Evolutionary conservation across 2,797 vertebrate species (phyloP), one percentile per base, ranked within the genome.

Genomic region (Synanceia verrucosa): DNA sequence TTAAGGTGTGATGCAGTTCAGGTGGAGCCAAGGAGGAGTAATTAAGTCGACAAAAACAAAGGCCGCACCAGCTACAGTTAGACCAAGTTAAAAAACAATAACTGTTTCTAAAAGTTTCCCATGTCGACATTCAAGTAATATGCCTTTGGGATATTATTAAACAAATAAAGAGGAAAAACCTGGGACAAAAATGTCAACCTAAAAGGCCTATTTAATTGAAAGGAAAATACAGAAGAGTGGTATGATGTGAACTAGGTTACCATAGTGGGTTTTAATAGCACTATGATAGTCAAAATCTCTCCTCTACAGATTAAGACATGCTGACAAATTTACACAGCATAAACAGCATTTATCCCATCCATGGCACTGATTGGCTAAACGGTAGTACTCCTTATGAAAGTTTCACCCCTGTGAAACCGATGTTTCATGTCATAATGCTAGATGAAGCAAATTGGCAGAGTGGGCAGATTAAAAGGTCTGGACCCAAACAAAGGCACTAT

Each of bases 41-140:
- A 86, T 88, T 83, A 88, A 72, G 46, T 66, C 16, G 18, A 76
- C 58, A 70, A 77, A 83, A 82, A 80, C 56, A 75, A 71, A 73
- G 55, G 36, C 52, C 0, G 16, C 0, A 2, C 31, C 3, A 9
- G 59, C 41, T 72, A 21, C 37, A 53, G 51, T 71, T 50, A 48
- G 37, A 64, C 19, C 64, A 43, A 57, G 63, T 66, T 83, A 73
- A 76, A 83, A 78, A 79, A 69, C 75, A 81, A 79, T 77, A 79
- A 76, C 57, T 36, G 36, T 51, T 62, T 65, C 68, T 68, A 59
- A 84, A 76, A 55, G 43, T 68, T 66, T 37, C 56, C 78, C 66
- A 10, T 41, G 72, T 34, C 3, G 41, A 61, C 24, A 14, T 48
- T 69, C 21, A 31, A 66, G 36, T 37, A 4, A 44, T 9, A 62